Evolutionary conservation across 1,140 invertebrate genomes (phyloP).

Genomic region (Vollenhovia emeryi): DNA sequence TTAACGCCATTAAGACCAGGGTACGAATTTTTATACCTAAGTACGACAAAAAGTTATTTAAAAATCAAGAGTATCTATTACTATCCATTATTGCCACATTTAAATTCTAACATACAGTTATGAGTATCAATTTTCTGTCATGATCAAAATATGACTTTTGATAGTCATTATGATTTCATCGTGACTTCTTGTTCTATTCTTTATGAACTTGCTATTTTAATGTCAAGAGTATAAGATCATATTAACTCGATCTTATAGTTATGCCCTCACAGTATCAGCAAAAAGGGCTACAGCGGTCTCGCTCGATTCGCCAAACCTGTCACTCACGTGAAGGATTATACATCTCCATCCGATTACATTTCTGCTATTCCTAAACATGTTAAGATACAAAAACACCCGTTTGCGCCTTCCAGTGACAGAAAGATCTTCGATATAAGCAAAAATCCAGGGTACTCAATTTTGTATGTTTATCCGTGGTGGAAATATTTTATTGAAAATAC

Average conservation of each 20-base stretch:
- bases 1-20: conserved; percentile 73
- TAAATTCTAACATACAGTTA: too few relatives aligned
- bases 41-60: too few relatives aligned
- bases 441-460: conserved; percentile 78
- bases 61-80: too few relatives aligned
- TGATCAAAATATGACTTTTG: too few relatives aligned
- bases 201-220: conserved; percentile 4
- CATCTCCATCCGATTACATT: conserved; percentile 71
- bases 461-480: too few relatives aligned
- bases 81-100: too few relatives aligned
- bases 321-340: conserved; percentile 65
- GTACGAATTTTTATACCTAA: conserved; percentile 64
- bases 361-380: conserved; percentile 44
- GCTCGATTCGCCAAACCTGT: conserved; percentile 63
- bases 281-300: conserved; percentile 78
- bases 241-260: conserved; percentile 66
- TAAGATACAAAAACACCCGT: conserved; percentile 70
- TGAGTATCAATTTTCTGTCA: too few relatives aligned
- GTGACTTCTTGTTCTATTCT: too few relatives aligned
- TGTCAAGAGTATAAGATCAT: neutral
- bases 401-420: conserved; percentile 66
- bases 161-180: too few relatives aligned
- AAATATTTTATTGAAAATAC: too few relatives aligned
- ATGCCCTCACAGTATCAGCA: conserved; percentile 75
- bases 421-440: conserved; percentile 55